phyloP scores from a whole-genome alignment of 2,888 invertebrate genomes.

The Drosophila stalkeri region DNA sequence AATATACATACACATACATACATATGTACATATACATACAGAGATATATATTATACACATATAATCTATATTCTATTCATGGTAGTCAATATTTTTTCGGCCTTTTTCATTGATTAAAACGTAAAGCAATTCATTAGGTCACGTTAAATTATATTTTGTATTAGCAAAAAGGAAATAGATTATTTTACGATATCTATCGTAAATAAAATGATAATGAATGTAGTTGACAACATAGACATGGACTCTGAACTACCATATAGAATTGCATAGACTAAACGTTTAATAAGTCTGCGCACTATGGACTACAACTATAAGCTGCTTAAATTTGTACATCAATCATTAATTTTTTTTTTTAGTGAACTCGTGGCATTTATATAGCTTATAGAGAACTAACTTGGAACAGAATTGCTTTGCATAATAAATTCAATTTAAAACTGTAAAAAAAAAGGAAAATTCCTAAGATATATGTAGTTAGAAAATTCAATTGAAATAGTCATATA shows the following conservation, averaged over 20 bases:
- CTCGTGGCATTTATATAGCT: neutral
- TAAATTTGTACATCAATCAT: neutral
- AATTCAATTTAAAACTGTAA: no score
- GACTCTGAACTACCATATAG: conserved; percentile 1
- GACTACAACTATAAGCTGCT: neutral
- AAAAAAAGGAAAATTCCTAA: no score
- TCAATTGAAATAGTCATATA: neutral
- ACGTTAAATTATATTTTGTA: conserved; percentile 3
- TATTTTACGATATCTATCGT: conserved; percentile 5
- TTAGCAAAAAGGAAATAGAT: conserved; percentile 10
- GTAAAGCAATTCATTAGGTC: conserved; percentile 22
- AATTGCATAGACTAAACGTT: neutral
- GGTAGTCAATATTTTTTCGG: neutral
- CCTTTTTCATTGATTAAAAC: conserved; percentile 24
- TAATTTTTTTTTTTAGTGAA: neutral
- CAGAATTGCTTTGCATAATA: no score
- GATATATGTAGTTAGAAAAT: no score
- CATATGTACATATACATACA: neutral
- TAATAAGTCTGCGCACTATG: neutral
- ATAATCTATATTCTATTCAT: neutral
- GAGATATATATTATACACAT: neutral
- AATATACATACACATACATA: neutral
- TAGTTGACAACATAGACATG: neutral
- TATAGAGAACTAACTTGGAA: neutral
- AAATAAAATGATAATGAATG: conserved; percentile 12